Evolutionary conservation across 2,888 invertebrate genomes (phyloP), one percentile per base, ranked within the genome.

Genomic region (Campoletis raptor): DNA sequence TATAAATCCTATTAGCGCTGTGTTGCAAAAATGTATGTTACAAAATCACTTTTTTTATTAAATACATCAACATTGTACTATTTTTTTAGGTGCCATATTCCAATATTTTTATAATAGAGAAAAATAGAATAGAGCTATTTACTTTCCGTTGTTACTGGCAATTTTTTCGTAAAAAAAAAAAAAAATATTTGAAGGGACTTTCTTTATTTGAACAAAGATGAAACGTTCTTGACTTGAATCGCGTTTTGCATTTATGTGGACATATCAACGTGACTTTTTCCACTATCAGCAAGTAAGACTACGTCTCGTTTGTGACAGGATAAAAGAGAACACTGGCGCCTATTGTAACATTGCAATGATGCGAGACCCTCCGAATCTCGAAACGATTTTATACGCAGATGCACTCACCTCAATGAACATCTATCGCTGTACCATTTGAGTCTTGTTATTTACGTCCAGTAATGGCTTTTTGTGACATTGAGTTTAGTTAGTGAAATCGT

Each of bases 321-420:
- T 78, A 69, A 78, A 69, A 48, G 83, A 81, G 83, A 77, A 81
- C 67, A 86, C 86, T 86, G 86, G 83, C 78, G 86, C 77, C 77
- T 73, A 54, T 86, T 86, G 72, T 61, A 67, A 42, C 83, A 45
- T 76, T 77, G 67, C 77, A 66, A 72, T 81, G 76, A 81, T 72
- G 81, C 57, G 73, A 83, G 77, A 86, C 67, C 77, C 83, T 81
- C 81, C 69, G 81, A 83, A 86, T 86, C 86, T 77, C 73, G 40
- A 42, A 80, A 80, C 74, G 54, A 42, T 69, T 78, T 73, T 40
- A 54, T 74, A 82, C 77, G 67, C 72, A 48, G 21, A 70, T 72
- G 18, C 18, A 74, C 54, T 45, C 74, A 83, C n/a, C 67, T 64
- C 73, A 30, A 79, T 70, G 42, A 72, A 40, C 36, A 79, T 37